Conservation (phyloP, 2,797 vertebrate species). For the Knipowitschia caucasica region DNA sequence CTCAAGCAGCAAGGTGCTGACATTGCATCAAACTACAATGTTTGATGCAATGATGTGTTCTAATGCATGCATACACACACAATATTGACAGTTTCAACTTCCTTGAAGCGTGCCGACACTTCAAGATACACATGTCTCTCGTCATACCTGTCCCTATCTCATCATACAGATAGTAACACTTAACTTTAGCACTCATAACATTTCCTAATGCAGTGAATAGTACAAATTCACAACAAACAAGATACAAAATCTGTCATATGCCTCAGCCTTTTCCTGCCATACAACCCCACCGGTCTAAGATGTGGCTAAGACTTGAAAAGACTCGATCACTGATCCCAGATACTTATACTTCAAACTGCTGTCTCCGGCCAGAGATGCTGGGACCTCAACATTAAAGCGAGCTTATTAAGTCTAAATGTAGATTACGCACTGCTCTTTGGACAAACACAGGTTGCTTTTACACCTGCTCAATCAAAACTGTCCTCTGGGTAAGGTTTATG, state of each 20-base stretch:
- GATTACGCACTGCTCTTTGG: slow-evolving; percentile 62
- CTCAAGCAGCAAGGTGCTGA: background rate
- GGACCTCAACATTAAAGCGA: slow-evolving; percentile 19
- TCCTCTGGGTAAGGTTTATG: background rate
- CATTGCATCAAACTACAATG: background rate
- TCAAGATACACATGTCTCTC: too few species aligned
- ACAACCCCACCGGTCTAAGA: slow-evolving; percentile 40
- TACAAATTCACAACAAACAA: too few species aligned
- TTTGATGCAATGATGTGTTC: background rate
- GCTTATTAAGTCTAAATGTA: slow-evolving; percentile 64
- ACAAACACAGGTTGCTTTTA: slow-evolving; percentile 44
- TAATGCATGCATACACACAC: background rate
- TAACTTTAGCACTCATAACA: too few species aligned
- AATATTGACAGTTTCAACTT: background rate
- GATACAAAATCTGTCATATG: background rate
- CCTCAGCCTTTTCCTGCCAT: background rate
- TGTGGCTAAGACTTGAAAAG: slow-evolving; percentile 50
- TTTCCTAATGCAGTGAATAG: too few species aligned
- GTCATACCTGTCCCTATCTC: too few species aligned
- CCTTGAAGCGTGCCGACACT: background rate
- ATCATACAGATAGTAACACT: too few species aligned
- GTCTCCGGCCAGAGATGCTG: slow-evolving; percentile 31
- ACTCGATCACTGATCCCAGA: slow-evolving; percentile 38
- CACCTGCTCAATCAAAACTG: slow-evolving; percentile 24
- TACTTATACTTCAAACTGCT: slow-evolving; percentile 54